Percentiles rank a stretch among this genome's conserved stretches.
Evolutionary conservation across 2,797 vertebrate species (phyloP).

Genomic region (Sebastes hopkinsi): DNA sequence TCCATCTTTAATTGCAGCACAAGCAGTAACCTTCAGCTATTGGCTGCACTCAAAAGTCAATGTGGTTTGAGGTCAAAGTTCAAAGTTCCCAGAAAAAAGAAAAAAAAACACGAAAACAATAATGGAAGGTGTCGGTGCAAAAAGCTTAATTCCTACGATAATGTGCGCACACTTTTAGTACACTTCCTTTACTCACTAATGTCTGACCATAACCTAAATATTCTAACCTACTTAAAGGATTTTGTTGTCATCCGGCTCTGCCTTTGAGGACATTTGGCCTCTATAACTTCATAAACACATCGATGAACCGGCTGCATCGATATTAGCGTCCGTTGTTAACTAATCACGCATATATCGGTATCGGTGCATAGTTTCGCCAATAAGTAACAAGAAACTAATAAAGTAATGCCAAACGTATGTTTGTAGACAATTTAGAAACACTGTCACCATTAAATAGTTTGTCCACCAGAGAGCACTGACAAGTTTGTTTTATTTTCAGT

Average conservation of each 20-base stretch:
- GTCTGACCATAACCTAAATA: not conserved
- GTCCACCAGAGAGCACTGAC: slow-evolving; percentile 52
- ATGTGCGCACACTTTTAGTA: not conserved
- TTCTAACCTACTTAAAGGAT: not conserved
- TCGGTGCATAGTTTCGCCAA: not conserved
- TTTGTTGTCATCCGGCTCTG: not conserved
- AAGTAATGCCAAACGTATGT: not conserved
- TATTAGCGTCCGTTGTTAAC: no score
- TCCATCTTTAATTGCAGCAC: not conserved
- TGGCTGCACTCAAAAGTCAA: not conserved
- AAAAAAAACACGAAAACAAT: not conserved
- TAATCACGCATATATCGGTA: not conserved
- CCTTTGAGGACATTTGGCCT: not conserved
- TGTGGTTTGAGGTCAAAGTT: not conserved
- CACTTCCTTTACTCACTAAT: not conserved
- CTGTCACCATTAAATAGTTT: not conserved
- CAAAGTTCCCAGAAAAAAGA: no score
- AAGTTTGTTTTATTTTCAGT: slow-evolving; percentile 4
- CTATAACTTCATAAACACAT: not conserved
- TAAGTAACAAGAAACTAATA: not conserved
- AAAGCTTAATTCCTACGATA: not conserved
- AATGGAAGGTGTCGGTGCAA: not conserved
- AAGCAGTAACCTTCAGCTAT: not conserved
- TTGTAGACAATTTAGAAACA: not conserved
- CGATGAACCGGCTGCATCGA: not conserved